phyloP scores from a whole-genome alignment of 2,888 invertebrate species.

The Emesis furor region DNA sequence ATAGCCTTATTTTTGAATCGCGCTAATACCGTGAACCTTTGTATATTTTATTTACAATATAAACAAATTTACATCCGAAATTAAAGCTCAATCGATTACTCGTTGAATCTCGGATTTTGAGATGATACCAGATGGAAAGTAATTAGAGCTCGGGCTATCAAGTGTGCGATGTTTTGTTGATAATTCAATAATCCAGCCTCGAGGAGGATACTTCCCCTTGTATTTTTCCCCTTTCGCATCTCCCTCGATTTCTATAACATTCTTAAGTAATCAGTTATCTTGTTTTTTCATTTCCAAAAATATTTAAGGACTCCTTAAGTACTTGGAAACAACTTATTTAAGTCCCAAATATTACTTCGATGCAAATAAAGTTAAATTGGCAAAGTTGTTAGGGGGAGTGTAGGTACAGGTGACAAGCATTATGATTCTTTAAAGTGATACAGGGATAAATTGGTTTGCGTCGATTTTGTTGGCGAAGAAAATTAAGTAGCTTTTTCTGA shows the following conservation, averaged over 20 bases:
- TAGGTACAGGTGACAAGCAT: constrained; percentile 85
- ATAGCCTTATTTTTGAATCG: constrained; percentile 48
- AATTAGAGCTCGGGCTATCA: constrained; percentile 87
- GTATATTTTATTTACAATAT: constrained; percentile 77
- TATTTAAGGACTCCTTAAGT: constrained; percentile 83
- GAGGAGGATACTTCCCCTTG: constrained; percentile 83
- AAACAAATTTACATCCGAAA: constrained; percentile 80
- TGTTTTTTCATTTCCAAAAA: constrained; percentile 85
- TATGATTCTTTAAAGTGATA: constrained; percentile 82
- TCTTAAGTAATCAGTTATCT: constrained; percentile 86
- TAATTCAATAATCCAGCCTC: constrained; percentile 89
- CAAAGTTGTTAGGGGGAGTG: constrained; percentile 84
- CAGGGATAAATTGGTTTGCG: constrained; percentile 81
- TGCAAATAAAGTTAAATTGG: constrained; percentile 91
- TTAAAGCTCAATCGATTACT: constrained; percentile 84
- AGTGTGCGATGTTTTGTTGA: constrained; percentile 90
- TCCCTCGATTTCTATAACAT: constrained; percentile 82
- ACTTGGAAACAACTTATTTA: constrained; percentile 85
- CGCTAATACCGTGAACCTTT: constrained; percentile 33
- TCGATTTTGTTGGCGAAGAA: constrained; percentile 32
- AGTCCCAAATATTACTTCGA: constrained; percentile 85
- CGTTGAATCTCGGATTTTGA: constrained; percentile 84
- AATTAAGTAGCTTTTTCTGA: constrained; percentile 38
- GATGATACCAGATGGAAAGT: constrained; percentile 86
- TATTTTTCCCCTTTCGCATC: constrained; percentile 71